These are phyloP conservation scores for Apostichopus californicus DNA, from an alignment of 35 echinoderm and acorn worm species.

Conservation along the genomic window DNA sequence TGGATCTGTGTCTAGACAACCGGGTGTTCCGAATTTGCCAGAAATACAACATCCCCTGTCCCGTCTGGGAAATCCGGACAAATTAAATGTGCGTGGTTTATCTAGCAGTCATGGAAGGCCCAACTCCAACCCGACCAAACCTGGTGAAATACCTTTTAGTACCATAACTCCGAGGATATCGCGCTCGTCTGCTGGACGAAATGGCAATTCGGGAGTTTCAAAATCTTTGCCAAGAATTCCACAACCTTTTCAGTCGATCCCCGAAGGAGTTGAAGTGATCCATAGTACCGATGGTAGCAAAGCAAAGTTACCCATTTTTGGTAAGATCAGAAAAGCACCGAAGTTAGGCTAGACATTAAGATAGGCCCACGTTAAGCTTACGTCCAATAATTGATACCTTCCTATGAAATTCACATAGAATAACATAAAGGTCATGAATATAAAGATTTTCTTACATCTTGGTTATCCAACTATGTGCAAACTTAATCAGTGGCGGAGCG, in stretches of 20 bases:
- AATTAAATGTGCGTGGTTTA: slow-evolving; percentile 85
- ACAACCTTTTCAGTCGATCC: slow-evolving; percentile 78
- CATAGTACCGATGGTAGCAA: slow-evolving; percentile 67
- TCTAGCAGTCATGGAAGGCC: slow-evolving; percentile 83
- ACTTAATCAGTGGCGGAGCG: no score
- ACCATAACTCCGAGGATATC: slow-evolving; percentile 79
- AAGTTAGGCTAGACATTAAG: not conserved
- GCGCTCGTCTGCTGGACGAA: slow-evolving; percentile 59
- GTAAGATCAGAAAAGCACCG: slow-evolving; percentile 58
- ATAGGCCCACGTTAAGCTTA: no score
- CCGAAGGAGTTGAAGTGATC: slow-evolving; percentile 82
- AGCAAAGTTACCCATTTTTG: slow-evolving; percentile 94
- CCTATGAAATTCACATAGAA: no score
- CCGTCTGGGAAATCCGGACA: slow-evolving; percentile 89
- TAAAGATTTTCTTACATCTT: no score
- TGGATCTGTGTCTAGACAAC: slow-evolving; percentile 31
- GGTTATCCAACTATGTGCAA: no score
- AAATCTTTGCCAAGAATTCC: slow-evolving; percentile 90
- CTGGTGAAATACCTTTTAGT: slow-evolving; percentile 82
- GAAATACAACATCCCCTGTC: slow-evolving; percentile 96
- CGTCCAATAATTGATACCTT: no score
- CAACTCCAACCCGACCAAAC: slow-evolving; percentile 50
- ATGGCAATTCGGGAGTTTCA: slow-evolving; percentile 31
- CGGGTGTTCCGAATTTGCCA: slow-evolving; percentile 82
- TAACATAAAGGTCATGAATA: no score